phyloP scores from a whole-genome alignment of 2,888 invertebrate species.

The Podabrus alpinus region DNA sequence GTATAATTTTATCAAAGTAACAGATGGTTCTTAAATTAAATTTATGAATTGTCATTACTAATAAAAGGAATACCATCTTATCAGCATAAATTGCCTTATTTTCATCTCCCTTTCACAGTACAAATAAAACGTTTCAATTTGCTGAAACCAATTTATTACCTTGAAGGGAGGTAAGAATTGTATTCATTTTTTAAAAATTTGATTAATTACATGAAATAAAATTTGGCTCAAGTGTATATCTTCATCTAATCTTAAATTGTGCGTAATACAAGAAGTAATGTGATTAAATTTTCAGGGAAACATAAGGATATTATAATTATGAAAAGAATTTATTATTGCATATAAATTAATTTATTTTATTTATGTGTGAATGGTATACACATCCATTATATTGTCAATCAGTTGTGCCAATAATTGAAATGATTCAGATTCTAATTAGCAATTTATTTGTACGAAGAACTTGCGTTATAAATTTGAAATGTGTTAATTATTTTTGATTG shows the following conservation, averaged over 20 bases:
- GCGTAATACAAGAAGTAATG: not conserved
- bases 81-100: not conserved
- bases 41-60: not conserved
- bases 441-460: not conserved
- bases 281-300: not conserved
- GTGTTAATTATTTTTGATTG: not conserved
- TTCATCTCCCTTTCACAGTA: not conserved
- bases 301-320: not conserved
- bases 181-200: not conserved
- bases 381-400: not conserved
- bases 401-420: not conserved
- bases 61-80: not conserved
- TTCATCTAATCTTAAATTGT: not conserved
- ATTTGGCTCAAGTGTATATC: not conserved
- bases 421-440: not conserved
- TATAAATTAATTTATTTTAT: not conserved
- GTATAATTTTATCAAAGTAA: not conserved
- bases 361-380: not conserved
- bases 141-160: not conserved
- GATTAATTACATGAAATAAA: not conserved
- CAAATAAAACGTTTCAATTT: not conserved
- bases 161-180: not conserved
- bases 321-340: not conserved
- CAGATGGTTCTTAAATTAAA: not conserved
- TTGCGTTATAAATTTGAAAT: not conserved